Conservation (phyloP, 2,797 vertebrate genomes). For the Amblyopsis hoosieri region DNA sequence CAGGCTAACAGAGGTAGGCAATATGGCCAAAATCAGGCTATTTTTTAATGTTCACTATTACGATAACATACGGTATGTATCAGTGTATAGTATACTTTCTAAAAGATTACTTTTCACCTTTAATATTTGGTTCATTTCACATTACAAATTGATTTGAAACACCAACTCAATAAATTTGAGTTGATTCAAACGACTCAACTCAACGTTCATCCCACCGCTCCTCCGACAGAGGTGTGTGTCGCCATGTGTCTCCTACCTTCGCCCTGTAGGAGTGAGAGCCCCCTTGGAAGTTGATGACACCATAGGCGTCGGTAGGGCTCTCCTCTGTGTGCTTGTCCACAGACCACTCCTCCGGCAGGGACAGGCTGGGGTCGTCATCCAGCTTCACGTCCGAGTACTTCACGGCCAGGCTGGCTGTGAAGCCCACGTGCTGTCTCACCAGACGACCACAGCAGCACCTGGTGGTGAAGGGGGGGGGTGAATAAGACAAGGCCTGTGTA, state of each 20-base stretch:
- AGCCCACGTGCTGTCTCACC: constrained; percentile 95
- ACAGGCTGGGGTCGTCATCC: constrained; percentile 82
- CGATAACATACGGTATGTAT: too few relatives aligned
- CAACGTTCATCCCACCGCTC: not conserved
- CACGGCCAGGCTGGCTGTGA: constrained; percentile 93
- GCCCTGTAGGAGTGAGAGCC: constrained; percentile 98
- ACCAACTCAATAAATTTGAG: too few relatives aligned
- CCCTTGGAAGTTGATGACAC: constrained; percentile 98
- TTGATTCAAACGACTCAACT: not conserved
- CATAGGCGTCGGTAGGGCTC: constrained; percentile 93
- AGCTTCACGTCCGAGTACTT: constrained; percentile 96
- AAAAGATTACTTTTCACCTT: too few relatives aligned
- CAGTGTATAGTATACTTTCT: too few relatives aligned
- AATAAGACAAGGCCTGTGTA: too few relatives aligned
- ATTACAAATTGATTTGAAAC: too few relatives aligned
- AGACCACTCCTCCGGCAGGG: constrained; percentile 87
- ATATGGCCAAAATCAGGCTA: too few relatives aligned
- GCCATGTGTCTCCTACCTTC: constrained; percentile 80
- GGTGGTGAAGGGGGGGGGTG: not conserved
- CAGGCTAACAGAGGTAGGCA: too few relatives aligned
- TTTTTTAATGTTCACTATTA: too few relatives aligned
- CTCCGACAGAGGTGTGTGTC: constrained; percentile 1
- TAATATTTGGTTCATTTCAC: too few relatives aligned
- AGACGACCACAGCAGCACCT: constrained; percentile 97
- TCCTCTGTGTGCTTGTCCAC: constrained; percentile 98